Evolutionary conservation across 2,113 vertebrate species (phyloP).

Genomic region (Lophura nycthemera): DNA sequence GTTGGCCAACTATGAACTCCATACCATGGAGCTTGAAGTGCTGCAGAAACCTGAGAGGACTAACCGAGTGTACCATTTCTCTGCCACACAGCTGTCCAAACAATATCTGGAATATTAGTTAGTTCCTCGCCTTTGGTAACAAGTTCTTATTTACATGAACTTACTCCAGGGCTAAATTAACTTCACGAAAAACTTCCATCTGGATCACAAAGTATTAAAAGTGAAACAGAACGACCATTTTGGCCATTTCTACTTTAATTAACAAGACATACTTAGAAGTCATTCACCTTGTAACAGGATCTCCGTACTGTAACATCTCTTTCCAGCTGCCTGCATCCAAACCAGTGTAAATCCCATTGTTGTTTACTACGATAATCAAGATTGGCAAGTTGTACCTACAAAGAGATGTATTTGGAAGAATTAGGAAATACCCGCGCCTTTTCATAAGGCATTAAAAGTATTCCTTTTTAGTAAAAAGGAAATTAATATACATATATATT

Average conservation of each 20-base stretch:
- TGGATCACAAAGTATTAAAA: background rate
- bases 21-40: background rate
- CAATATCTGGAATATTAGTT: background rate
- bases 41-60: background rate
- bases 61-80: background rate
- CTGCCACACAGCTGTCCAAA: background rate
- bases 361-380: slow-evolving; percentile 92
- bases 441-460: background rate
- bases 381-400: slow-evolving; percentile 91
- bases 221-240: background rate
- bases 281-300: slow-evolving; percentile 79
- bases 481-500: background rate
- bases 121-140: background rate
- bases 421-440: background rate
- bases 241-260: background rate
- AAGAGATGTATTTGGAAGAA: slow-evolving; percentile 5
- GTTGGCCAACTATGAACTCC: background rate
- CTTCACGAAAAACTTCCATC: background rate
- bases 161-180: background rate
- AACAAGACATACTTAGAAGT: background rate
- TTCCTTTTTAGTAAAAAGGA: background rate
- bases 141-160: background rate
- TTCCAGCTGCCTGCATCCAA: slow-evolving; percentile 87
- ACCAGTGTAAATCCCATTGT: slow-evolving; percentile 96
- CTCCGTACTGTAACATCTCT: slow-evolving; percentile 82